Evolutionary conservation across 2,888 invertebrate species (phyloP).

Genomic region (Teleogryllus oceanicus): DNA sequence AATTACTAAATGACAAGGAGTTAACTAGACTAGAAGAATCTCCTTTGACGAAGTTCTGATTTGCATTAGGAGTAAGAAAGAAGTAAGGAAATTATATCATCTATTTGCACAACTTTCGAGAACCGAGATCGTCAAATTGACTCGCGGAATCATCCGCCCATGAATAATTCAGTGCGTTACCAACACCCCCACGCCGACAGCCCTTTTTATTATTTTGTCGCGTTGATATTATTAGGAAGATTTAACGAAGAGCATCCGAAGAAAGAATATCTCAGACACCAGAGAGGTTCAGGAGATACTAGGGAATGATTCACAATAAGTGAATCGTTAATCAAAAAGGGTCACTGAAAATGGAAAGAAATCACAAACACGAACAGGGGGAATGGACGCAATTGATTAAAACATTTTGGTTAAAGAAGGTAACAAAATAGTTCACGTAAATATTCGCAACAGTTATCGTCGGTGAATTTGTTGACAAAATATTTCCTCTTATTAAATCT

Average conservation of each 20-base stretch:
- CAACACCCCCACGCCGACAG: background rate
- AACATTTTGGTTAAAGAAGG: too few relatives aligned
- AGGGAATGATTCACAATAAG: too few relatives aligned
- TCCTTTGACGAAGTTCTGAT: background rate
- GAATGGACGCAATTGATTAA: too few relatives aligned
- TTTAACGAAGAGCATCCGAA: background rate
- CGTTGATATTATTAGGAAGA: background rate
- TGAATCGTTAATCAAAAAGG: too few relatives aligned
- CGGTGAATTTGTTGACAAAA: too few relatives aligned
- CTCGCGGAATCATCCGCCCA: background rate
- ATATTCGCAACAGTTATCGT: too few relatives aligned
- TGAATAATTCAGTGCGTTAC: background rate
- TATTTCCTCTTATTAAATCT: too few relatives aligned
- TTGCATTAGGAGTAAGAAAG: background rate
- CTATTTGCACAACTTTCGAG: background rate
- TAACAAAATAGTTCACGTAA: too few relatives aligned
- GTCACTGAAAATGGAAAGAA: too few relatives aligned
- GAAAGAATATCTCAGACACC: too few relatives aligned
- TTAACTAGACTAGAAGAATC: background rate
- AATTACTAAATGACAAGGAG: background rate
- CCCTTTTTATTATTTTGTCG: background rate
- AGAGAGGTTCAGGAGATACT: too few relatives aligned
- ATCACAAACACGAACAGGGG: too few relatives aligned
- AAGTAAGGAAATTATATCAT: background rate
- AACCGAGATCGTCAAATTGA: conserved; percentile 1